Base-by-base conservation (phyloP, 2,113 vertebrate genomes). In the human (Homo sapiens) region DNA sequence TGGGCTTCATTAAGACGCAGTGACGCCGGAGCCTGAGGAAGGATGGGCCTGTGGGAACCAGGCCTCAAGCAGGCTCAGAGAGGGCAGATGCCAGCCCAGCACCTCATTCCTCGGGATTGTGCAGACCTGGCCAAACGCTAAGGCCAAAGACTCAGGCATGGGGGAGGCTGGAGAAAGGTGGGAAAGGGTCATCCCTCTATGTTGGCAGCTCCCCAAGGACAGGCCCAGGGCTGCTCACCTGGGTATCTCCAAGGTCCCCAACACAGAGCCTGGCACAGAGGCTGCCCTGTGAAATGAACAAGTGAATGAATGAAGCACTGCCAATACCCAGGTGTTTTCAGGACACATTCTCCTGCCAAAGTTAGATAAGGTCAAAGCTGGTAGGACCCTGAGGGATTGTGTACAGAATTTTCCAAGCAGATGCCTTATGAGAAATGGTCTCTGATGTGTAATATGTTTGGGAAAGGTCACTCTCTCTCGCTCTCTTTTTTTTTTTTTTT, bases 1-100 rank as follows among this genome's bases (percentile, higher is more conserved):
- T 96, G 81, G 83, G 72, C 96, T 97, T 96, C 85, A 76, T 96
- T 32, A 93, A 84, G 79, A 76, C 82, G 18, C 59, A 81, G 73
- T 75, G 84, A 89, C 0, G 12, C 85, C 30, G 9, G 72, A 87
- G 83, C 59, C 73, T 8, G 1, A 86, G 66, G 40, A 89, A 92
- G 81, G 18, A 5, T 0, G n/a, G 75, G 48, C 92, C 89, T 93
- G 57, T 0, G 17, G 92, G 32, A 43, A 12, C 78, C 25, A 66
- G 89, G 72, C 50, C 94, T 66, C 0, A 1, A 50, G 78, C 72
- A 66, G 16, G 79, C 48, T 59, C 8, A 57, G 86, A 11, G 22
- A 0, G 11, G 35, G 55, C 2, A 0, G 38, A 93, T 55, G 59
- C 89, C 4, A 50, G 66, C 27, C 61, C 38, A 11, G 9, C 5